phyloP scores from a whole-genome alignment of 1,140 invertebrate species.

The Protaetia brevitarsis region DNA sequence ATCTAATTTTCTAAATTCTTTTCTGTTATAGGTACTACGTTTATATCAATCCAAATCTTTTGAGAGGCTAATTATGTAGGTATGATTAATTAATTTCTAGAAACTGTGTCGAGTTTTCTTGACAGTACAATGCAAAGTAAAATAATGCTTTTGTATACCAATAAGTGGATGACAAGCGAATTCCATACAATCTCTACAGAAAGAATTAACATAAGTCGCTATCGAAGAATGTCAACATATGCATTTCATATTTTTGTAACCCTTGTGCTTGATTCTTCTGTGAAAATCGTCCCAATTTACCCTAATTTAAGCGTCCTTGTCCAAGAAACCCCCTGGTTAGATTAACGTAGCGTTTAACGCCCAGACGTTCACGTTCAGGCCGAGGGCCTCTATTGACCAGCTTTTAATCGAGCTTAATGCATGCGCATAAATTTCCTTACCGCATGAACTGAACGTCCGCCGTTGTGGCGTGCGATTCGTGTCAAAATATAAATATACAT shows the following conservation, averaged over 20 bases:
- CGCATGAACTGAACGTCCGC: not conserved
- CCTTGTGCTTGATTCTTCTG: not conserved
- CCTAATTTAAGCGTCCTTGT: not conserved
- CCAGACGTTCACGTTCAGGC: too few species aligned
- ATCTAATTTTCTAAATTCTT: too few species aligned
- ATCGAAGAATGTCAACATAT: not conserved
- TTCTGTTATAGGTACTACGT: too few species aligned
- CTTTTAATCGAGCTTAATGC: not conserved
- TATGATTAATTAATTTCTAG: too few species aligned
- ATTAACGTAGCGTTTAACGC: too few species aligned
- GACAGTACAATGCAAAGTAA: too few species aligned
- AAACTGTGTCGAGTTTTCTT: too few species aligned
- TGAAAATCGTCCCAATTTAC: not conserved
- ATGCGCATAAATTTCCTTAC: slow-evolving; percentile 11
- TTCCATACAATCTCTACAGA: not conserved
- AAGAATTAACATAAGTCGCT: not conserved
- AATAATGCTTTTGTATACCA: too few species aligned
- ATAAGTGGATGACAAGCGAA: too few species aligned
- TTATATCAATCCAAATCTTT: too few species aligned
- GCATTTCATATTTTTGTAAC: not conserved
- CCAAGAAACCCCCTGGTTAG: not conserved
- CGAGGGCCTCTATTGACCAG: not conserved
- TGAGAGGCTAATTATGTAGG: too few species aligned
- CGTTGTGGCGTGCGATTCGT: slow-evolving; percentile 17
- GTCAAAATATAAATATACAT: slow-evolving; percentile 17